These are phyloP conservation scores for Zaprionus tsacasi DNA, from an alignment of 1,140 invertebrate species.

Conservation along the genomic window DNA sequence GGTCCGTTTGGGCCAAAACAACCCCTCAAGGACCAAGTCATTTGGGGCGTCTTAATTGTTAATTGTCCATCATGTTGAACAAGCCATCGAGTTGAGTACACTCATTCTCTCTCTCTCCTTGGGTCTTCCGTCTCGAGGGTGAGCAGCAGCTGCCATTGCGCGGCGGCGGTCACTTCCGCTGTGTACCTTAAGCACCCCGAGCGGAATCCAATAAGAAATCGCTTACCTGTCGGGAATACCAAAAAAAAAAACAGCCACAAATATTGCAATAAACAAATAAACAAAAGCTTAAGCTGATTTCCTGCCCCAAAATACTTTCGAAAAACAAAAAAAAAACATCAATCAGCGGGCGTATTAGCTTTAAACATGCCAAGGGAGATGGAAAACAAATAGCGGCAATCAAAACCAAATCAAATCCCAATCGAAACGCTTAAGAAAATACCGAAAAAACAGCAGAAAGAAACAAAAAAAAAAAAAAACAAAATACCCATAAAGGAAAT, in stretches of 20 bases:
- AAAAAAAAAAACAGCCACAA: constrained; percentile 7
- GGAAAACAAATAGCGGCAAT: constrained; percentile 76
- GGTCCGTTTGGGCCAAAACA: constrained; percentile 14
- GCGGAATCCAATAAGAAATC: constrained; percentile 15
- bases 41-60: constrained; percentile 55
- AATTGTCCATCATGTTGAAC: constrained; percentile 67
- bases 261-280: constrained; percentile 61
- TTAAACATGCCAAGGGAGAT: constrained; percentile 73
- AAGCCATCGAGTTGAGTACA: constrained; percentile 36
- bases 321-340: constrained; percentile 60
- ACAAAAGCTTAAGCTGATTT: constrained; percentile 64
- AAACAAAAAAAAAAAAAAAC: constrained; percentile 8
- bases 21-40: constrained; percentile 6
- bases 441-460: constrained; percentile 23
- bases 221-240: background rate
- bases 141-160: constrained; percentile 56
- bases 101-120: too few species aligned
- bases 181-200: constrained; percentile 13
- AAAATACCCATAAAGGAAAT: constrained; percentile 57
- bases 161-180: constrained; percentile 47
- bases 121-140: constrained; percentile 12
- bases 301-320: constrained; percentile 53
- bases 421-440: constrained; percentile 75
- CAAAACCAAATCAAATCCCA: constrained; percentile 68
- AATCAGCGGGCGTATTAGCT: constrained; percentile 73